phyloP scores from a whole-genome alignment of 2,888 invertebrate genomes.

The Spicauda simplicius region DNA sequence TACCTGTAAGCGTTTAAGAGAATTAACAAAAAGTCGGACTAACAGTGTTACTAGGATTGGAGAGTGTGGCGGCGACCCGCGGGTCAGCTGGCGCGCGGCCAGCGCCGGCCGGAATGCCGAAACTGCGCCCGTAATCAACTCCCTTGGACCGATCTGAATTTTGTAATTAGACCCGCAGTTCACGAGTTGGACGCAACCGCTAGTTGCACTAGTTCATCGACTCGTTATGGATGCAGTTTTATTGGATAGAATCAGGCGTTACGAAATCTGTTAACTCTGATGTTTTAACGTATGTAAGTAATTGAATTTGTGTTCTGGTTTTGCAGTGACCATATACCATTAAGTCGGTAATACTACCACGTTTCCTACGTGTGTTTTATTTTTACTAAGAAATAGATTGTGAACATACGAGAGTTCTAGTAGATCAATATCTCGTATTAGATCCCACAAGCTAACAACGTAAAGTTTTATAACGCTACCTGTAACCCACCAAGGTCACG shows the following conservation, averaged over 20 bases:
- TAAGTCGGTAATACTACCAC: too few relatives aligned
- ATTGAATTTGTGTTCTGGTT: not conserved
- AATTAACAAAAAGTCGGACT: not conserved
- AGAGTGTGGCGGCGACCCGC: slow-evolving; percentile 26
- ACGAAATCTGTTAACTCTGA: not conserved
- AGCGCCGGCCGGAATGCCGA: slow-evolving; percentile 30
- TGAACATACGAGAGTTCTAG: not conserved
- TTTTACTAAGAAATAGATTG: too few relatives aligned
- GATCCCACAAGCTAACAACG: slow-evolving; percentile 5
- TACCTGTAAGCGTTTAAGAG: not conserved
- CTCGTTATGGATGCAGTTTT: slow-evolving; percentile 2
- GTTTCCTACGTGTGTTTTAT: too few relatives aligned
- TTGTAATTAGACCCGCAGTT: slow-evolving; percentile 21
- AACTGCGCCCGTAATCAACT: slow-evolving; percentile 31
- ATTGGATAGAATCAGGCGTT: not conserved
- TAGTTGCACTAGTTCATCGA: not conserved
- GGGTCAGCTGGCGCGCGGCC: slow-evolving; percentile 42
- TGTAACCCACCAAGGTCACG: slow-evolving; percentile 12
- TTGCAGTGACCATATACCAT: too few relatives aligned
- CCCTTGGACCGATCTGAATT: slow-evolving; percentile 18
- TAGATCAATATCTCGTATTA: slow-evolving; percentile 3
- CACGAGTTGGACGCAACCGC: slow-evolving; percentile 8
- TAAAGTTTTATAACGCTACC: slow-evolving; percentile 19
- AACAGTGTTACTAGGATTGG: slow-evolving; percentile 20
- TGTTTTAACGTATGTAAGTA: not conserved